phyloP scores from a whole-genome alignment of 1,140 invertebrate species.

The Listronotus bonariensis region DNA sequence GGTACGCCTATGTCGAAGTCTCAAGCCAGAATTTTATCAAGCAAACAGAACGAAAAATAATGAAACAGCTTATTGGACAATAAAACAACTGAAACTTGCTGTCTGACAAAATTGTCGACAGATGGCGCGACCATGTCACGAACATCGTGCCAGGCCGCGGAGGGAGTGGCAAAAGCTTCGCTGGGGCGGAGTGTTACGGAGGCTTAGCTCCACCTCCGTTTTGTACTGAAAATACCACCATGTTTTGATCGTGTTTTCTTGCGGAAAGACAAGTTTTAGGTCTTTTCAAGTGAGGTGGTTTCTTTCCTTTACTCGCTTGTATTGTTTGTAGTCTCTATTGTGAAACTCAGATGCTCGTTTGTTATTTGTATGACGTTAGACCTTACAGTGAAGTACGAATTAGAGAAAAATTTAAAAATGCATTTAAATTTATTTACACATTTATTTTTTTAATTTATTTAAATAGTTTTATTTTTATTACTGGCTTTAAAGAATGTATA shows the following conservation, averaged over 20 bases:
- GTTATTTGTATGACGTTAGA: slow-evolving; percentile 30
- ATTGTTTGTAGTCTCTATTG: slow-evolving; percentile 33
- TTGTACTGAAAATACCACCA: slow-evolving; percentile 46
- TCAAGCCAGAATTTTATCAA: slow-evolving; percentile 43
- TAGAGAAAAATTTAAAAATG: no score
- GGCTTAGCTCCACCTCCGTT: slow-evolving; percentile 20
- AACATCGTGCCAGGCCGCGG: slow-evolving; percentile 9
- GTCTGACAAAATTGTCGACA: slow-evolving; percentile 37
- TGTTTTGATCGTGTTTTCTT: slow-evolving; percentile 51
- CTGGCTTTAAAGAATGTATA: no score
- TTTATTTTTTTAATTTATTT: no score
- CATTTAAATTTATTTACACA: no score
- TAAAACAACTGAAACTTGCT: slow-evolving; percentile 45
- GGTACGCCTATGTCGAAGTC: slow-evolving; percentile 7
- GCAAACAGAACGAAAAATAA: slow-evolving; percentile 48
- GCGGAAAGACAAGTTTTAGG: slow-evolving; percentile 49
- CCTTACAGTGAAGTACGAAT: not conserved
- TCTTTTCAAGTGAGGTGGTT: slow-evolving; percentile 36
- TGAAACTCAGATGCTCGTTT: slow-evolving; percentile 31
- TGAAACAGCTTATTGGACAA: slow-evolving; percentile 52
- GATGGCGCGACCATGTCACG: slow-evolving; percentile 46
- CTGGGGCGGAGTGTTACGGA: slow-evolving; percentile 37
- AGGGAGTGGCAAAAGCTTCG: slow-evolving; percentile 43
- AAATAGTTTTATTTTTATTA: no score
- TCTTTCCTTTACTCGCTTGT: slow-evolving; percentile 35